Evolutionary conservation across 2,888 invertebrate species (phyloP).

Genomic region (Temnothorax rugatulus): DNA sequence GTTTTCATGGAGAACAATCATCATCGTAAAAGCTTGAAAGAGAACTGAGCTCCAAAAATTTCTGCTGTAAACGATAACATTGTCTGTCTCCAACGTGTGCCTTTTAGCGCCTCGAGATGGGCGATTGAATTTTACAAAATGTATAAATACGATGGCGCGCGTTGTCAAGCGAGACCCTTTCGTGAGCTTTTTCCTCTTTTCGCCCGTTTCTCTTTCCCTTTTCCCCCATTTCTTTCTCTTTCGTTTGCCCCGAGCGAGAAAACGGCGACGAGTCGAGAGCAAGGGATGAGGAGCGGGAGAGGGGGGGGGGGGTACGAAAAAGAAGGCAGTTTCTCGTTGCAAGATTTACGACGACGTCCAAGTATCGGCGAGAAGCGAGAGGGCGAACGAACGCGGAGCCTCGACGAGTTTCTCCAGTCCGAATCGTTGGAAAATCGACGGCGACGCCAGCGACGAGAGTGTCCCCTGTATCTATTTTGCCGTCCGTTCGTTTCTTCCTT

Average conservation of each 20-base stretch:
- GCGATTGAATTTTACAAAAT: conserved; percentile 47
- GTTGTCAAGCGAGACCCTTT: conserved; percentile 48
- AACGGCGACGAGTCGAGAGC: conserved; percentile 37
- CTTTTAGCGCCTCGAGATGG: not conserved
- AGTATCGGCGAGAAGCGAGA: conserved; percentile 49
- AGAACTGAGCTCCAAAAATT: not conserved
- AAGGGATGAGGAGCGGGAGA: not conserved
- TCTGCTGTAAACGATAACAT: conserved; percentile 21
- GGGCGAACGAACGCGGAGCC: conserved; percentile 15
- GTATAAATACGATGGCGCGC: conserved; percentile 38
- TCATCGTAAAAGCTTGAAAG: conserved; percentile 4
- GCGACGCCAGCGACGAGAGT: conserved; percentile 64
- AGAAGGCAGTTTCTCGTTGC: conserved; percentile 69
- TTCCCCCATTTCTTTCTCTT: not conserved
- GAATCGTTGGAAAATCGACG: conserved; percentile 70
- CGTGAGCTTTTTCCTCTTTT: conserved; percentile 10
- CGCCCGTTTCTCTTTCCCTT: not conserved
- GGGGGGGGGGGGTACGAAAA: conserved; percentile 22
- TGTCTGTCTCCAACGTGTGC: not conserved
- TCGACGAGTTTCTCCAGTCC: conserved; percentile 48
- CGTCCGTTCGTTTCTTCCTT: conserved; percentile 34
- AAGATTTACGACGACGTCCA: conserved; percentile 79
- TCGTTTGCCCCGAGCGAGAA: conserved; percentile 37
- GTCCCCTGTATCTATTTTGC: conserved; percentile 56
- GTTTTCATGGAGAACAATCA: not conserved